Evolutionary conservation across 2,113 vertebrate genomes (phyloP).

Genomic region (Semicossyphus pulcher): DNA sequence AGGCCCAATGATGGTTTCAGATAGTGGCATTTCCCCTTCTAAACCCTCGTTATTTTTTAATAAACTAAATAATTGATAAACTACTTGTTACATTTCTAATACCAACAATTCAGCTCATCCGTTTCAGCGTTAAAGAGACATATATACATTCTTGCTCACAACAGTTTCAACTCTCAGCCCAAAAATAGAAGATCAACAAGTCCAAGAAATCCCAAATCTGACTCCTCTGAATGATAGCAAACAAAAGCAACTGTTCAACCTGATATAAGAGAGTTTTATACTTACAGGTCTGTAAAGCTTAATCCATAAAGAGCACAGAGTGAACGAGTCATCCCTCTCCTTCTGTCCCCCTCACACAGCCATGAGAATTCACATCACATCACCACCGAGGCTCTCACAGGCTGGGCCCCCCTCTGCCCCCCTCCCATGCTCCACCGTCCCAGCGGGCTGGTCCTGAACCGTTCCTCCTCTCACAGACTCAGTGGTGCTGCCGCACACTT

Average conservation of each 20-base stretch:
- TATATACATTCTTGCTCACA: too few relatives aligned
- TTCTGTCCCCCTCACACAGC: slow-evolving; percentile 63
- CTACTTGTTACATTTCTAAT: too few relatives aligned
- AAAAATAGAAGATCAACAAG: too few relatives aligned
- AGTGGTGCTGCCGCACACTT: slow-evolving; percentile 37
- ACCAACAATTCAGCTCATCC: too few relatives aligned
- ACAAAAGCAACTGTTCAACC: background rate
- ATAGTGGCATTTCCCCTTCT: too few relatives aligned
- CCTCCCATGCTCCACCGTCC: slow-evolving; percentile 17
- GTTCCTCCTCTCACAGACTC: slow-evolving; percentile 29
- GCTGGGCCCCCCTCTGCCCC: slow-evolving; percentile 37
- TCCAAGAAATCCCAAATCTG: background rate
- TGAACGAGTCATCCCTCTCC: slow-evolving; percentile 53
- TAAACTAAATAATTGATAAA: too few relatives aligned
- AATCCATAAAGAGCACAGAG: slow-evolving; percentile 23
- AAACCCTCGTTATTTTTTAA: too few relatives aligned
- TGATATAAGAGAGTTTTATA: slow-evolving; percentile 9
- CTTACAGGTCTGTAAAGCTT: slow-evolving; percentile 45
- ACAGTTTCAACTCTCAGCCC: too few relatives aligned
- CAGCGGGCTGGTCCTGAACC: slow-evolving; percentile 19
- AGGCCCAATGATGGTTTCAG: too few relatives aligned
- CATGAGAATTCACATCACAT: slow-evolving; percentile 77
- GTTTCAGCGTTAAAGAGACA: too few relatives aligned
- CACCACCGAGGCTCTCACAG: slow-evolving; percentile 44
- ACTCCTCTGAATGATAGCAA: background rate